phyloP scores from a whole-genome alignment of 2,888 invertebrate genomes.

The Hypomecis atomaria region DNA sequence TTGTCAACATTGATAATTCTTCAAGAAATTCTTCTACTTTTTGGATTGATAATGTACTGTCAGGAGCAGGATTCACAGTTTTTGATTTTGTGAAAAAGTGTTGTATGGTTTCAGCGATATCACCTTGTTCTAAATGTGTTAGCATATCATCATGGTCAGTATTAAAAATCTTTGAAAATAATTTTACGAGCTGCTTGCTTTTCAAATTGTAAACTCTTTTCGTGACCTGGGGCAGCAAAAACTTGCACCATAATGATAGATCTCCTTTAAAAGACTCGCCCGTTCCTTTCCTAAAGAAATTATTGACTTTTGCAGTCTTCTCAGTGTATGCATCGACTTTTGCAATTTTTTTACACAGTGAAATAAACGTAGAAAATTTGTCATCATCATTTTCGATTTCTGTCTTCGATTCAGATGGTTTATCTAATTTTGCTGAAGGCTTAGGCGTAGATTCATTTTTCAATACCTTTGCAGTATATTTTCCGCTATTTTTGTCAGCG shows the following conservation, averaged over 20 bases:
- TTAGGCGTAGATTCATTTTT: slow-evolving; percentile 62
- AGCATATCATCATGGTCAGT: slow-evolving; percentile 92
- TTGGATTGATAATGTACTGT: slow-evolving; percentile 89
- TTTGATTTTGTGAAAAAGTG: slow-evolving; percentile 89
- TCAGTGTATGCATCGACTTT: slow-evolving; percentile 91
- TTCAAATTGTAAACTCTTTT: slow-evolving; percentile 96
- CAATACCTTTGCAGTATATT: slow-evolving; percentile 71
- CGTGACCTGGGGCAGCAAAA: slow-evolving; percentile 92
- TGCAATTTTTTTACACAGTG: slow-evolving; percentile 91
- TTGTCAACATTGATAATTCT: slow-evolving; percentile 89
- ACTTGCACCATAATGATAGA: slow-evolving; percentile 90
- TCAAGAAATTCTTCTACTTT: slow-evolving; percentile 91
- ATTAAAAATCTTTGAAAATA: slow-evolving; percentile 92
- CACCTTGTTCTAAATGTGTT: slow-evolving; percentile 94
- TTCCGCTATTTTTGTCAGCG: slow-evolving; percentile 78
- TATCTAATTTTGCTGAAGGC: slow-evolving; percentile 29
- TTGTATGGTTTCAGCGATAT: slow-evolving; percentile 94
- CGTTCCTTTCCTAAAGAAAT: slow-evolving; percentile 86
- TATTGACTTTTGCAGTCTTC: slow-evolving; percentile 90
- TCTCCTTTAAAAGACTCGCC: slow-evolving; percentile 90
- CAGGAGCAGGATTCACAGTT: slow-evolving; percentile 83
- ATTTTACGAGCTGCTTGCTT: slow-evolving; percentile 95
- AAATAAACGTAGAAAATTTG: slow-evolving; percentile 90
- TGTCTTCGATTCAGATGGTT: slow-evolving; percentile 35
- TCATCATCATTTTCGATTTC: slow-evolving; percentile 84